Conservation (phyloP, 2,888 invertebrate species). For the Eupithecia dodoneata region DNA sequence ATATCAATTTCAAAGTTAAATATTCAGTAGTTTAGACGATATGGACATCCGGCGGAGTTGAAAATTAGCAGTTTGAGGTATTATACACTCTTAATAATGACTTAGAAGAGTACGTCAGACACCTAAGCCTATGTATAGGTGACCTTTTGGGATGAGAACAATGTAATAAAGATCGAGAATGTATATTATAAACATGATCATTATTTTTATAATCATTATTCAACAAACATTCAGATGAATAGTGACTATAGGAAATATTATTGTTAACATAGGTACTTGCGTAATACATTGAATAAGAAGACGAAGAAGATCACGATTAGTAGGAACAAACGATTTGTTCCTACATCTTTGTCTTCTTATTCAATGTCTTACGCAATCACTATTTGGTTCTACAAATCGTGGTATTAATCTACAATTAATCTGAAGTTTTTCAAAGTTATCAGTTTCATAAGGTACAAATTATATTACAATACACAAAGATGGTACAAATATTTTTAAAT, state of each 20-base stretch:
- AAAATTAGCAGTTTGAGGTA: no score
- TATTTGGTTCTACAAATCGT: no score
- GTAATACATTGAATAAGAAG: conserved; percentile 24
- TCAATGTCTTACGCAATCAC: no score
- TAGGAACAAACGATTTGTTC: not conserved
- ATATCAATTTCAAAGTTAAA: no score
- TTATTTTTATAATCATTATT: conserved; percentile 22
- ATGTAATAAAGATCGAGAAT: conserved; percentile 6
- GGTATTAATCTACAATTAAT: not conserved
- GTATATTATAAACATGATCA: conserved; percentile 15
- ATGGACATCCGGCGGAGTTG: no score
- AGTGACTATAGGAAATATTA: conserved; percentile 27
- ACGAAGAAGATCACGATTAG: not conserved
- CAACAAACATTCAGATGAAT: conserved; percentile 28
- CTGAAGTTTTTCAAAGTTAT: not conserved
- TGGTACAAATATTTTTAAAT: not conserved
- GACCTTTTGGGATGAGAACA: conserved; percentile 2
- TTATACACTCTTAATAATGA: no score
- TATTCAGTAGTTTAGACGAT: no score
- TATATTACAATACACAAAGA: no score
- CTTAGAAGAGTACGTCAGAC: not conserved
- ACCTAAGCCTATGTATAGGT: not conserved
- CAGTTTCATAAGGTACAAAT: not conserved
- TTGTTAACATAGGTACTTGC: conserved; percentile 29
- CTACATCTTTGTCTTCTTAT: no score